Percentiles rank a stretch among this genome's conserved stretches.
Conservation (phyloP, 2,113 vertebrate species). For the Leucopsar rothschildi region DNA sequence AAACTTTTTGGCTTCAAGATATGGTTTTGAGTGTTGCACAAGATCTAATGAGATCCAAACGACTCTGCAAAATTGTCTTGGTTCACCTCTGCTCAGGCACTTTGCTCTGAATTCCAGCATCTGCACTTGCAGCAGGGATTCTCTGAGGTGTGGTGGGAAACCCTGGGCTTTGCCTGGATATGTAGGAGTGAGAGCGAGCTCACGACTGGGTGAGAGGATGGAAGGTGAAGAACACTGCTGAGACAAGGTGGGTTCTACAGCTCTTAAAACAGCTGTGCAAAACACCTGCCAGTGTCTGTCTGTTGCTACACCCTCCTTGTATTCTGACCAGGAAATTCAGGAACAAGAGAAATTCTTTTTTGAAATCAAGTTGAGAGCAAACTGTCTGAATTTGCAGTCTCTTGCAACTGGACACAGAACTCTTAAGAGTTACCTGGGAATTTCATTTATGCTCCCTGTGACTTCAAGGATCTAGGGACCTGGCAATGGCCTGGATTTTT, state of each 20-base stretch:
- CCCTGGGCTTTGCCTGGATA: background rate
- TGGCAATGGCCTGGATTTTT: background rate
- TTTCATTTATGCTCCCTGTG: background rate
- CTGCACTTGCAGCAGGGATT: background rate
- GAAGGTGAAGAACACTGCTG: background rate
- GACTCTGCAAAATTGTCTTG: background rate
- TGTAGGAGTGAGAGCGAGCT: background rate
- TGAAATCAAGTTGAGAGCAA: background rate
- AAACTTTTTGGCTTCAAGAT: background rate
- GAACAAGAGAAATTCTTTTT: background rate
- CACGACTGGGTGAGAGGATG: fast-evolving
- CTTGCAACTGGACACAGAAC: background rate
- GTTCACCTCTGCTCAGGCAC: background rate
- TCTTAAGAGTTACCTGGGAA: background rate
- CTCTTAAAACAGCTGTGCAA: background rate
- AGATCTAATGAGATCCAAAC: background rate
- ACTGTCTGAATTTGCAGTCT: background rate
- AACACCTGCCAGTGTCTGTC: background rate
- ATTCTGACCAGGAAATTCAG: background rate
- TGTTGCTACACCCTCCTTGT: background rate
- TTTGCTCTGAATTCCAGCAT: background rate
- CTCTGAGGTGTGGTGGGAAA: background rate
- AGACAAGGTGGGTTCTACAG: background rate
- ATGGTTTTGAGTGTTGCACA: background rate
- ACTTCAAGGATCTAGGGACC: background rate